phyloP scores from a whole-genome alignment of 2,888 invertebrate species.

The Beris morrisii region DNA sequence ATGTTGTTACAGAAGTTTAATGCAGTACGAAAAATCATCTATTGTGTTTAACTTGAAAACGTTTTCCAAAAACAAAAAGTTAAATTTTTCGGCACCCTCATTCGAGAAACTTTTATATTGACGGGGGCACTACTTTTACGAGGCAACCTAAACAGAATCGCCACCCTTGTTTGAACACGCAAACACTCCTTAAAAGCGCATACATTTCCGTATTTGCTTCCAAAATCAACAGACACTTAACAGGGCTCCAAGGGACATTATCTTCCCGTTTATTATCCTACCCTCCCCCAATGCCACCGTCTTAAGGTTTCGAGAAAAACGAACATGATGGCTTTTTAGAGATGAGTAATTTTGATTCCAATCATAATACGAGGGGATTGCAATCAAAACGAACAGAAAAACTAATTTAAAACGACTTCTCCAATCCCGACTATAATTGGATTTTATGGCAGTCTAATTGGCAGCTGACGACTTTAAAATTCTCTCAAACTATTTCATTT shows the following conservation, averaged over 20 bases:
- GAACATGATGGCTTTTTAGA: neutral
- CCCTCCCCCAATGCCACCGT: too few relatives aligned
- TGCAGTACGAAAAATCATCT: too few relatives aligned
- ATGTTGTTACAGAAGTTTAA: too few relatives aligned
- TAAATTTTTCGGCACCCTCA: too few relatives aligned
- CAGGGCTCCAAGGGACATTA: constrained; percentile 3
- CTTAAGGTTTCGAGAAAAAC: neutral
- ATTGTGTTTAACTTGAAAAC: too few relatives aligned
- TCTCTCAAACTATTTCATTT: constrained; percentile 9
- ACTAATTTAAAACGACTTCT: constrained; percentile 8
- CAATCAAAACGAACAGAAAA: constrained; percentile 4
- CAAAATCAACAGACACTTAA: constrained; percentile 18
- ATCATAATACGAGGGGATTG: neutral
- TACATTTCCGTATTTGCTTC: constrained; percentile 12
- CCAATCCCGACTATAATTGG: neutral
- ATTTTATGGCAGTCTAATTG: neutral
- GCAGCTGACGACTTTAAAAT: constrained; percentile 15
- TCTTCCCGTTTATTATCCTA: constrained; percentile 3
- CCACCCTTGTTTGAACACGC: constrained; percentile 11
- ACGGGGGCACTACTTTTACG: too few relatives aligned
- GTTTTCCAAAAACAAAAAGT: too few relatives aligned
- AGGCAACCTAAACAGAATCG: too few relatives aligned
- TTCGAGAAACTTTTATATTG: too few relatives aligned
- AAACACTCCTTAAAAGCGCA: constrained; percentile 1
- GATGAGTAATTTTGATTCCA: neutral